A percentile compares a stretch with the other conserved stretches of the same genome.
phyloP scores from a whole-genome alignment of 2,888 invertebrate species.

The Silvanus unidentatus region DNA sequence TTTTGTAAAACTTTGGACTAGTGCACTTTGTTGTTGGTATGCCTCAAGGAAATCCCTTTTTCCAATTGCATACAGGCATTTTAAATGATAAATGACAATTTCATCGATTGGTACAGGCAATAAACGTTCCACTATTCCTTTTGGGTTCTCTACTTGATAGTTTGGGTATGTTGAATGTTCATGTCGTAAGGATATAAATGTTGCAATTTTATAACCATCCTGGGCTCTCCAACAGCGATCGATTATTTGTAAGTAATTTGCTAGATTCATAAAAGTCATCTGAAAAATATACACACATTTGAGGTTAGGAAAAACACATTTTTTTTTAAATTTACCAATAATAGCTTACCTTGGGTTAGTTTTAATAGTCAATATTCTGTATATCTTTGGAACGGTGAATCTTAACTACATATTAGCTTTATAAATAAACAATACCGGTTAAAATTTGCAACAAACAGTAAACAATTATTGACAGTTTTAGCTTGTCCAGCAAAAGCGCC shows the following conservation, averaged over 20 bases:
- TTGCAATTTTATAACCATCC: slow-evolving; percentile 57
- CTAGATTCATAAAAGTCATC: slow-evolving; percentile 40
- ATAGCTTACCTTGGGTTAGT: not conserved
- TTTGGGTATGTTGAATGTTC: slow-evolving; percentile 67
- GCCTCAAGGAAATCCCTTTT: slow-evolving; percentile 58
- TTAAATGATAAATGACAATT: slow-evolving; percentile 67
- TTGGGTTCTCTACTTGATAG: slow-evolving; percentile 65
- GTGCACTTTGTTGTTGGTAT: slow-evolving; percentile 69
- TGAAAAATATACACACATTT: not conserved
- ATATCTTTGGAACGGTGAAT: too few species aligned
- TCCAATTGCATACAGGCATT: slow-evolving; percentile 53
- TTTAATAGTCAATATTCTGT: not conserved
- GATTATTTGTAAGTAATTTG: slow-evolving; percentile 46
- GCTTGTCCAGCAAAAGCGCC: too few species aligned
- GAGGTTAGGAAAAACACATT: not conserved
- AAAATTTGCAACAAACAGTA: too few species aligned
- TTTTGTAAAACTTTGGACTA: slow-evolving; percentile 74
- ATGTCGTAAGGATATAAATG: slow-evolving; percentile 60
- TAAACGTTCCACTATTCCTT: slow-evolving; percentile 62
- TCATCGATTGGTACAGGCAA: slow-evolving; percentile 71
- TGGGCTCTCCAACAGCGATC: slow-evolving; percentile 58
- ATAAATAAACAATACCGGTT: too few species aligned
- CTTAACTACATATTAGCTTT: too few species aligned
- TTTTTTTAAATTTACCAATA: not conserved
- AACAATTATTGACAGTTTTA: too few species aligned